Base-by-base conservation (phyloP, 1,140 invertebrate genomes). In the Magallana gigas region DNA sequence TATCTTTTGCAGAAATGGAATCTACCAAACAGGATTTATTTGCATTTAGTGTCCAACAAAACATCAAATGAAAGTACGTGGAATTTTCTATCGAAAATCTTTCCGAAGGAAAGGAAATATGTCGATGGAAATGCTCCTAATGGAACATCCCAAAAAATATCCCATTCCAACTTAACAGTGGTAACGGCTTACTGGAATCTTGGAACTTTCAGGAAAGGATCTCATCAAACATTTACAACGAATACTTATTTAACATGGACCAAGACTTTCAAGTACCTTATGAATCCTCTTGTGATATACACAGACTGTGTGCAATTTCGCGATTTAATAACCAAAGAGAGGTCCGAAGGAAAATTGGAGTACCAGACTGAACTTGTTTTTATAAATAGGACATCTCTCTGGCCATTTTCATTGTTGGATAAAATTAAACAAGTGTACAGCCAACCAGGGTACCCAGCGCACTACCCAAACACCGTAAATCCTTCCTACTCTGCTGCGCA, bases 121-220 rank as follows among this genome's bases (percentile, higher is more conserved):
- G 36, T 62, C n/a, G 14, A 12, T 62, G n/a, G 8, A 62, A 62
- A 6, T 12, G 12, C 14, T n/a, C 1, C 1, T 12, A n/a, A 62
- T 62, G 8, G 11, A n/a, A 62, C 0, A 16, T 64, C 7, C 7
- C 0, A n/a, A 5, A n/a, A 18, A 64, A 64, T 64, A 64, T 64
- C 6, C 14, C 16, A 64, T 16, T 16, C 11, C 7, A n/a, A n/a
- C 7, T 18, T n/a, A 4, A 93, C 92, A 1, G 85, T 93, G 7
- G 91, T 93, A 1, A 93, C 92, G 5, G 92, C 90, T 8, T 93
- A 91, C 64, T 92, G 92, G 64, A 88, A 93, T 76, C 16, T 93
- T 16, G 92, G 92, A 80, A 18, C 86, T 14, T 92, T 93, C 80
- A 57, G 56, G 12, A 93, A 93, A 90, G 91, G 90, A 64, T n/a